These are phyloP conservation scores for Daktulosphaira vitifoliae DNA, from an alignment of 1,140 invertebrate species.

Conservation along the genomic window DNA sequence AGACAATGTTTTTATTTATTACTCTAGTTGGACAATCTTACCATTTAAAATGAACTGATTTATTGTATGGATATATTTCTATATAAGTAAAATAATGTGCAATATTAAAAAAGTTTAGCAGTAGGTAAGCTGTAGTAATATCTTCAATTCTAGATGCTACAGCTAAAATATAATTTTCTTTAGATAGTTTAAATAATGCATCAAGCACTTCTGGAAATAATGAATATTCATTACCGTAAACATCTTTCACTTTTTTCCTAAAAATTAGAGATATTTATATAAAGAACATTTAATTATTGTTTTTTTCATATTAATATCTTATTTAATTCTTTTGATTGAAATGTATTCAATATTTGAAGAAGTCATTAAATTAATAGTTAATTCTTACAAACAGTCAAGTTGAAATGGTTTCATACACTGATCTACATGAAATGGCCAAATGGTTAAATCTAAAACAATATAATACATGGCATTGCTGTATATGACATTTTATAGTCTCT, in stretches of 20 bases:
- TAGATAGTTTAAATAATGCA: conserved; percentile 24
- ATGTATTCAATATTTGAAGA: no score
- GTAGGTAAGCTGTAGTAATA: conserved; percentile 37
- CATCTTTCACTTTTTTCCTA: neutral
- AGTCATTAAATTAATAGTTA: no score
- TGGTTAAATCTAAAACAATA: neutral
- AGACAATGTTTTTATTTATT: no score
- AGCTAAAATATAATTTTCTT: conserved; percentile 24
- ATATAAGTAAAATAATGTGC: conserved; percentile 34
- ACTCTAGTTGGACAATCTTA: neutral
- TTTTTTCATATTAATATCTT: neutral
- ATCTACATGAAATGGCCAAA: conserved; percentile 1
- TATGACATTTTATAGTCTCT: no score
- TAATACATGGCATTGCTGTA: no score
- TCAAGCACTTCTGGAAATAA: conserved; percentile 3
- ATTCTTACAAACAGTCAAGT: neutral
- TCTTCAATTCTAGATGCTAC: conserved; percentile 38
- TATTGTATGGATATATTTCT: conserved; percentile 37
- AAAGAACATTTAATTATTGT: neutral
- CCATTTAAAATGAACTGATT: conserved; percentile 35
- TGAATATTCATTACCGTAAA: neutral
- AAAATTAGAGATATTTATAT: neutral
- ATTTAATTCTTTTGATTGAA: no score
- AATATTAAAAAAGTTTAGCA: conserved; percentile 36
- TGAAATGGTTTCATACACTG: neutral